Base-by-base conservation (phyloP, 2,888 invertebrate species). In the Entomobrya proxima region DNA sequence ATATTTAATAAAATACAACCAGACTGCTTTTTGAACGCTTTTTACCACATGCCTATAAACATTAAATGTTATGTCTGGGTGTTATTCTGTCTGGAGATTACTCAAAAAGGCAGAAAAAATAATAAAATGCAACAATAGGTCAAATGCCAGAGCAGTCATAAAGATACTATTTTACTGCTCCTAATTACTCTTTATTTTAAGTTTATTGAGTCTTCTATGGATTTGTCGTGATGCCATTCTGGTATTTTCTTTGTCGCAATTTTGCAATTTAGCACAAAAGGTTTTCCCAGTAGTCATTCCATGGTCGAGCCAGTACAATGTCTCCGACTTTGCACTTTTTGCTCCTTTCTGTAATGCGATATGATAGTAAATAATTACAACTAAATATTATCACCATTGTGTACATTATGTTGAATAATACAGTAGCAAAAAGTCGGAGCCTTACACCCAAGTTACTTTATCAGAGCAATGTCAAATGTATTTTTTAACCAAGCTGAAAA, bases 351-450 rank as follows among this genome's bases (percentile, higher is more conserved):
- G 72, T 80, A 55, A 80, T 61, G 32, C 11, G 81, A 81, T 81
- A 81, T 74, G 64, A 75, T 74, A 75, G 64, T 75, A 75, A 64
- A 64, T 75, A 82, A 52, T 69, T 21, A 72, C 55, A 6, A 69
- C 7, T 72, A 30, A 44, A 64, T 77, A 44, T 64, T 30, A 37
- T 76, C 15, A 35, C 40, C 4, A n/a, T 11, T 44, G 67, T 18
- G 21, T 78, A 24, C 50, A 30, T 58, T 58, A n/a, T 50, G 50
- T 21, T 50, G 18, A 5, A 44, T 30, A 58, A 58, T 58, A 30
- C 15, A 15, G 30, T 15, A 30, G 27, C 1, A 35, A 6, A 18
- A 1, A 13, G 35, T 32, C 27, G 58, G 30, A n/a, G n/a, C n/a
- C n/a, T n/a, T n/a, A n/a, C n/a, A n/a, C n/a, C n/a, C 18, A 58